Evolutionary conservation across 1,140 invertebrate species (phyloP).

Genomic region (Pseudomyrmex gracilis): DNA sequence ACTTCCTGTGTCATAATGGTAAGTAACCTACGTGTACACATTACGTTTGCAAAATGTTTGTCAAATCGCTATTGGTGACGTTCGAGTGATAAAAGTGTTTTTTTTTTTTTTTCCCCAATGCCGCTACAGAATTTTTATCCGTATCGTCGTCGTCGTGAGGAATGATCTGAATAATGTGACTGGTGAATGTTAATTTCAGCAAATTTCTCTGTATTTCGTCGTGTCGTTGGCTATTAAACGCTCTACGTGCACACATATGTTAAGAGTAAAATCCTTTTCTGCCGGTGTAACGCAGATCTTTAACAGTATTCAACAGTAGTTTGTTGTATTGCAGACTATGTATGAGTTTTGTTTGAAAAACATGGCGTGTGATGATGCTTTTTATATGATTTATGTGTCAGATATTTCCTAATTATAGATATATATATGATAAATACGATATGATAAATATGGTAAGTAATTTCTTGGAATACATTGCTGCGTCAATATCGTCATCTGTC

Average conservation of each 20-base stretch:
- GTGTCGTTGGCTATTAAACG: not conserved
- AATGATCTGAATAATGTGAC: not conserved
- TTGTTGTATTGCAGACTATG: not conserved
- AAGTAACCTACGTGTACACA: not conserved
- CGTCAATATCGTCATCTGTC: not conserved
- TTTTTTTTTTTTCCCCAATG: not conserved
- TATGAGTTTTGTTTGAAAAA: not conserved
- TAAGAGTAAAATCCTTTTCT: not conserved
- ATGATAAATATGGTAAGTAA: slow-evolving; percentile 20
- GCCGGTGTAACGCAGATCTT: not conserved
- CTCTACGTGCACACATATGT: not conserved
- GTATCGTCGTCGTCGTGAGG: not conserved
- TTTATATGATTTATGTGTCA: slow-evolving; percentile 20
- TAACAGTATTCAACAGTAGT: not conserved
- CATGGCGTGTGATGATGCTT: not conserved
- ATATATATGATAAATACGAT: too few relatives aligned
- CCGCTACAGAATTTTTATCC: not conserved
- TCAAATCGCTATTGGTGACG: not conserved
- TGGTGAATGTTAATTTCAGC: slow-evolving; percentile 9
- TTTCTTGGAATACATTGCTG: not conserved
- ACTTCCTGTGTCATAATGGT: slow-evolving; percentile 10
- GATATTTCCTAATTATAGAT: not conserved
- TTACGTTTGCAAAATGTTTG: not conserved
- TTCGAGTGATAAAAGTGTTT: not conserved
- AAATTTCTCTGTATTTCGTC: not conserved